Evolutionary conservation across 2,113 vertebrate genomes (phyloP).

Genomic region (Eubucco bourcierii): DNA sequence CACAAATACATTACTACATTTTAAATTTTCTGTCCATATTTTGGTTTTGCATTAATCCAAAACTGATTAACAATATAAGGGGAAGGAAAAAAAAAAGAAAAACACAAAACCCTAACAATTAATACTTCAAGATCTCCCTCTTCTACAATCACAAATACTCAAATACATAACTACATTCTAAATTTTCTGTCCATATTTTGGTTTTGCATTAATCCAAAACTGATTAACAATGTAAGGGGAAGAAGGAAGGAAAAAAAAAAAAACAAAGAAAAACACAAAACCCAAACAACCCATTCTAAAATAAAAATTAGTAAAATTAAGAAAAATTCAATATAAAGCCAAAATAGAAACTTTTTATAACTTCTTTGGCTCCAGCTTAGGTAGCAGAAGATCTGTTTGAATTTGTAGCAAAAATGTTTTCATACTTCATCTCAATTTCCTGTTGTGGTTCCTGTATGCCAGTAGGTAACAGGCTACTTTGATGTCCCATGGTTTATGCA

Average conservation of each 20-base stretch:
- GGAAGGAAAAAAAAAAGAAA: neutral
- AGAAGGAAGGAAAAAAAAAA: too few relatives aligned
- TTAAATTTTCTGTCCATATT: neutral
- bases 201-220: neutral
- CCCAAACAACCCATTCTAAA: neutral
- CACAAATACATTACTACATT: neutral
- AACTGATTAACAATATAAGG: neutral
- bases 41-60: neutral
- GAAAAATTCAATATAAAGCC: neutral
- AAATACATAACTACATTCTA: neutral
- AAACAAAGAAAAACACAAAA: neutral
- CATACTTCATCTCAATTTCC: slow-evolving; percentile 2
- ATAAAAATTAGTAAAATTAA: neutral
- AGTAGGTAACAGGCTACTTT: neutral
- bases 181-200: neutral
- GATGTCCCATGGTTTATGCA: neutral
- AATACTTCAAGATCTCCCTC: neutral
- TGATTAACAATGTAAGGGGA: neutral
- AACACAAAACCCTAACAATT: neutral
- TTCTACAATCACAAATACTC: neutral
- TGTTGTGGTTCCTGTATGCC: slow-evolving; percentile 4
- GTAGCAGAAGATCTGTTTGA: neutral
- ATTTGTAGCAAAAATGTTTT: neutral
- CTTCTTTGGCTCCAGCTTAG: neutral
- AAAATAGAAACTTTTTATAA: neutral